A percentile compares a stretch with the other conserved stretches of the same genome.
Evolutionary conservation across 2,888 invertebrate species (phyloP).

Genomic region (Hemaris fuciformis): DNA sequence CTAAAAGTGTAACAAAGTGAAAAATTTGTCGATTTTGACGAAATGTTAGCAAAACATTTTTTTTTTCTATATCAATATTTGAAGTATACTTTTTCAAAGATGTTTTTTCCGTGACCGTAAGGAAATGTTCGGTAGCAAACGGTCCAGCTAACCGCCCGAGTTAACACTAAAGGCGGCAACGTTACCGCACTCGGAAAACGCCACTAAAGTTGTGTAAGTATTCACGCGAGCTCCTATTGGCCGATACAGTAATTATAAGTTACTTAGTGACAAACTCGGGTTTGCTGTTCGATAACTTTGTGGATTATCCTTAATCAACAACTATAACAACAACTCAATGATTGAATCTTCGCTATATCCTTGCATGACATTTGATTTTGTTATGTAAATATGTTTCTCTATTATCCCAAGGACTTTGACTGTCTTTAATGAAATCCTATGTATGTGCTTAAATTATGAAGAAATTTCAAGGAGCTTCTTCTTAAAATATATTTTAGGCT

Average conservation of each 20-base stretch:
- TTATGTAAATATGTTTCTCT: too few relatives aligned
- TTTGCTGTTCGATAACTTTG: neutral
- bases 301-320: neutral
- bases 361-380: too few relatives aligned
- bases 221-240: slow-evolving; percentile 55
- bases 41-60: neutral
- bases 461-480: too few relatives aligned
- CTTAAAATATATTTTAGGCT: too few relatives aligned
- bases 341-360: too few relatives aligned
- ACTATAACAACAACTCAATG: neutral
- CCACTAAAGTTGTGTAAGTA: slow-evolving; percentile 40
- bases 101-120: neutral
- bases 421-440: too few relatives aligned
- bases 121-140: slow-evolving; percentile 18
- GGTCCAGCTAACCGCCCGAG: slow-evolving; percentile 9
- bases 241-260: slow-evolving; percentile 33
- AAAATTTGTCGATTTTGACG: too few relatives aligned
- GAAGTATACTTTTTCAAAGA: neutral
- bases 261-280: slow-evolving; percentile 11
- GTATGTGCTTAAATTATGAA: too few relatives aligned
- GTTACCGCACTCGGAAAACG: slow-evolving; percentile 25
- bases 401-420: too few relatives aligned
- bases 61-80: neutral
- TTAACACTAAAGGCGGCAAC: slow-evolving; percentile 16
- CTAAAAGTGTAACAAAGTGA: too few relatives aligned